These are phyloP conservation scores for Cybosia mesomella DNA, from an alignment of 2,888 invertebrate genomes.

Conservation along the genomic window DNA sequence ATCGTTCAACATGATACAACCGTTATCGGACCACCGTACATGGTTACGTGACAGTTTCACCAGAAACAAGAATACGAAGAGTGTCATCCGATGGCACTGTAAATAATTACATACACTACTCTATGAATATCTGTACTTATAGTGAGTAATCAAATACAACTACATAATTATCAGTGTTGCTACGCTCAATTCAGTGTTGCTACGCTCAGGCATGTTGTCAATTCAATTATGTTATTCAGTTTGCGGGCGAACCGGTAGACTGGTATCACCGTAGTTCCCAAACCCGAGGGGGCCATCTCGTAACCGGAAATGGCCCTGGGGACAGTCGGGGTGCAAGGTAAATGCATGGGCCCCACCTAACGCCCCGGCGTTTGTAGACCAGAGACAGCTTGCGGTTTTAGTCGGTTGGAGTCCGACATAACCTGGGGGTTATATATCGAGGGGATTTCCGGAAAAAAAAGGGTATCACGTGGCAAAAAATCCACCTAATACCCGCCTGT, in stretches of 20 bases:
- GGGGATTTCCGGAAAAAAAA: no score
- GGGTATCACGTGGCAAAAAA: no score
- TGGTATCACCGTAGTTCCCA: no score
- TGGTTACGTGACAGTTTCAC: constrained; percentile 56
- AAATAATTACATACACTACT: constrained; percentile 39
- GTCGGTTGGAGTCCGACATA: no score
- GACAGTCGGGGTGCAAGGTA: no score
- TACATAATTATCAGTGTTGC: neutral
- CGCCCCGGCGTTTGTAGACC: no score
- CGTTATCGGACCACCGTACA: constrained; percentile 56
- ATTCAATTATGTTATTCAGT: neutral
- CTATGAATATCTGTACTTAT: neutral
- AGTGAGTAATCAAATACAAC: neutral
- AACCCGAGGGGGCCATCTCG: no score
- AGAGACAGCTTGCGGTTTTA: no score
- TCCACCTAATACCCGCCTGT: no score
- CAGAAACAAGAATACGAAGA: constrained; percentile 61
- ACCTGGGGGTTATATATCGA: no score
- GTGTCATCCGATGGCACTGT: constrained; percentile 57
- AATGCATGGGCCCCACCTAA: no score
- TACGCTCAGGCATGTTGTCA: neutral
- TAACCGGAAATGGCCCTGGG: no score
- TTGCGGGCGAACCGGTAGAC: neutral
- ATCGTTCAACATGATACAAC: constrained; percentile 39
- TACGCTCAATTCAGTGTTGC: neutral